A percentile compares a stretch with the other conserved stretches of the same genome.
These are phyloP conservation scores for Megaceryle torquata DNA, from an alignment of 2,113 vertebrate genomes.

Conservation along the genomic window DNA sequence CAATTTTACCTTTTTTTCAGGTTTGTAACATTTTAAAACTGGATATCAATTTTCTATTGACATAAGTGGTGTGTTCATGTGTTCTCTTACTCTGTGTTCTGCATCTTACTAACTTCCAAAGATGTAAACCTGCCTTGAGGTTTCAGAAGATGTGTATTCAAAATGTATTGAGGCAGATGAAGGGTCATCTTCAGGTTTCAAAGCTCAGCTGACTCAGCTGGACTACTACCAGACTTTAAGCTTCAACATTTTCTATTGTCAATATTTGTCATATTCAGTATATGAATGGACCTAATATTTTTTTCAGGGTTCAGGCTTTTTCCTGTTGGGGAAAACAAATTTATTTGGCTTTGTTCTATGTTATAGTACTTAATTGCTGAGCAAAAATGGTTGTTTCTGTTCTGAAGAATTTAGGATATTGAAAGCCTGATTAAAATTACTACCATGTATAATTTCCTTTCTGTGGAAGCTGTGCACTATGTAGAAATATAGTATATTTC, in stretches of 20 bases:
- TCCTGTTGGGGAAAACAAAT: not conserved
- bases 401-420: not conserved
- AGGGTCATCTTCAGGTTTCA: not conserved
- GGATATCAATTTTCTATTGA: not conserved
- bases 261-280: not conserved
- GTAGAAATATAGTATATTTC: not conserved
- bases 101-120: not conserved
- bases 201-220: not conserved
- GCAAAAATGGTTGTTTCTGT: not conserved
- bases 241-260: not conserved
- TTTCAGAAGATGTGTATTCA: not conserved
- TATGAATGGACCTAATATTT: not conserved
- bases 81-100: not conserved
- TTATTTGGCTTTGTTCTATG: not conserved
- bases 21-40: not conserved
- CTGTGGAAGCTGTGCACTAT: not conserved
- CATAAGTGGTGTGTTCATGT: fast-evolving
- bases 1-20: not conserved
- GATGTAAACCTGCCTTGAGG: fast-evolving
- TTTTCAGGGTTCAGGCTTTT: not conserved
- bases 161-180: not conserved
- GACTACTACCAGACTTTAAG: not conserved
- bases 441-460: not conserved
- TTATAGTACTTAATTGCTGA: not conserved
- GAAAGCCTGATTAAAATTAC: not conserved